These are phyloP conservation scores for Threskiornis aethiopicus DNA, from an alignment of 2,797 vertebrate species.

Conservation along the genomic window DNA sequence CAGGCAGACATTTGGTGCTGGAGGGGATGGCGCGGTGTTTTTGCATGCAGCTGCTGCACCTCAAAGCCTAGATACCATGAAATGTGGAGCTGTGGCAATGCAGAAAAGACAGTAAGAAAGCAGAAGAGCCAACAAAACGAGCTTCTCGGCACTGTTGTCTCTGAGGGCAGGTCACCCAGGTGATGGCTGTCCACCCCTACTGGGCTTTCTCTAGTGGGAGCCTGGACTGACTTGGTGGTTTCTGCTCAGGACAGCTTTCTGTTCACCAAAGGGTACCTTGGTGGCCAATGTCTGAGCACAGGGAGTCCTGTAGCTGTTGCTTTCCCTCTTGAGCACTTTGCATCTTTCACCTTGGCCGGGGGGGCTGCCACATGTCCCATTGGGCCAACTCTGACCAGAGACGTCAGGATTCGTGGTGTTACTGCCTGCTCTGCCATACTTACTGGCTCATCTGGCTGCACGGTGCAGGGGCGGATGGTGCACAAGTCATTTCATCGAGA, in stretches of 20 bases:
- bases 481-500: not conserved
- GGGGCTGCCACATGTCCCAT: accelerated
- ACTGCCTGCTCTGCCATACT: not conserved
- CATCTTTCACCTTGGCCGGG: accelerated
- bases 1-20: not conserved
- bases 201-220: not conserved
- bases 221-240: not conserved
- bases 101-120: not conserved
- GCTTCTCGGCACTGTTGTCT: not conserved
- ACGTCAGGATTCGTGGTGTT: accelerated
- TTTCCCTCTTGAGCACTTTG: not conserved
- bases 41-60: not conserved
- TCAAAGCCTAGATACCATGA: not conserved
- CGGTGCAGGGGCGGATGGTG: not conserved
- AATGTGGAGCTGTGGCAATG: not conserved
- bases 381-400: not conserved
- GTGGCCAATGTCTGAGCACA: not conserved
- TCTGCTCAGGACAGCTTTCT: not conserved
- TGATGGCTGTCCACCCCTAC: not conserved
- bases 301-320: not conserved
- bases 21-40: accelerated
- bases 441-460: not conserved
- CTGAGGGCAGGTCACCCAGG: not conserved
- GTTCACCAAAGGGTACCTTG: not conserved
- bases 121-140: not conserved